Conservation (phyloP, 2,888 invertebrate genomes). For the Phortica magna region DNA sequence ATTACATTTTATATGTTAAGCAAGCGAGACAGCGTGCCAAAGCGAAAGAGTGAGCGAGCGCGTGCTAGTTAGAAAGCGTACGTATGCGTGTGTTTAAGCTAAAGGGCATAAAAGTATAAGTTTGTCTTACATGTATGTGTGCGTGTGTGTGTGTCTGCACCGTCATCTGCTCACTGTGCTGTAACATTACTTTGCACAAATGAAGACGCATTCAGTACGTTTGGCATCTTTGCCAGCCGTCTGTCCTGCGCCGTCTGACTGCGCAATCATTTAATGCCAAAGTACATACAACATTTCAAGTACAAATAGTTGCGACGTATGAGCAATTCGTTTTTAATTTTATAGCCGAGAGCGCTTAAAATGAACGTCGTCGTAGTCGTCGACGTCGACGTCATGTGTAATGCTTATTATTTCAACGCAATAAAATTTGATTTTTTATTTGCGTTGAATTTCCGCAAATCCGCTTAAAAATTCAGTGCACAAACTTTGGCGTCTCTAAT, state of each 20-base stretch:
- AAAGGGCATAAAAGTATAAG: background rate
- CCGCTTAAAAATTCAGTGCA: conserved; percentile 21
- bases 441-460: background rate
- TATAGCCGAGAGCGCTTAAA: background rate
- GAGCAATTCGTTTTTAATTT: conserved; percentile 20
- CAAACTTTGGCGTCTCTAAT: conserved; percentile 10
- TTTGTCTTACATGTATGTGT: background rate
- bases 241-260: background rate
- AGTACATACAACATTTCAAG: background rate
- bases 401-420: conserved; percentile 27
- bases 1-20: conserved; percentile 5
- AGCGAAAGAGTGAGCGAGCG: too few relatives aligned
- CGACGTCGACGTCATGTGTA: background rate
- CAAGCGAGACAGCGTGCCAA: too few relatives aligned
- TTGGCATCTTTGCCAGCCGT: background rate
- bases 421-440: conserved; percentile 33
- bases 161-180: conserved; percentile 9
- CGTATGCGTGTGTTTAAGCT: background rate
- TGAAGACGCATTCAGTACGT: background rate
- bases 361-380: background rate
- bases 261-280: conserved; percentile 1
- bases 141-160: background rate
- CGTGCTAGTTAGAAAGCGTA: background rate
- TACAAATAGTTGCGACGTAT: background rate
- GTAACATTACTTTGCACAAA: background rate